These are phyloP conservation scores for Prionace glauca DNA, from an alignment of 2,797 vertebrate species.

Conservation along the genomic window DNA sequence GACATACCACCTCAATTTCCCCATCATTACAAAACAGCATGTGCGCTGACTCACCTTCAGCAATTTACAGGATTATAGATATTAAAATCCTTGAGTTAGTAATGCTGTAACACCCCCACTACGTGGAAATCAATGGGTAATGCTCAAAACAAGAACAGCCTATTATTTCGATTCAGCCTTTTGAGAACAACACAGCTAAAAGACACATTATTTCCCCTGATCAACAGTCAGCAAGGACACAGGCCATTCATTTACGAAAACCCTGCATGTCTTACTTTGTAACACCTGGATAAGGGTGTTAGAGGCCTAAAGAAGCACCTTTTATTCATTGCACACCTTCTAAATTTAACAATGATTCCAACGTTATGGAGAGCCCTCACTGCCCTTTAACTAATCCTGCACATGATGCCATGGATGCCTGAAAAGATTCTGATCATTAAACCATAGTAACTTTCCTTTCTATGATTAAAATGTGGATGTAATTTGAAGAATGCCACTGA, in stretches of 20 bases:
- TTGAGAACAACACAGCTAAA: neutral
- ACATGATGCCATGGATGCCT: neutral
- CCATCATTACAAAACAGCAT: neutral
- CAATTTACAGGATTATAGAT: neutral
- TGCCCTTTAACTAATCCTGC: neutral
- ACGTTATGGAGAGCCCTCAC: neutral
- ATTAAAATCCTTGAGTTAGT: neutral
- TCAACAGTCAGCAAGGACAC: neutral
- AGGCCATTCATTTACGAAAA: neutral
- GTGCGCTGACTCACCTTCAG: neutral
- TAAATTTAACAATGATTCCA: neutral
- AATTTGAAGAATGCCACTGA: neutral
- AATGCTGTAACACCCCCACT: neutral
- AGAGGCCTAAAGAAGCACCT: neutral
- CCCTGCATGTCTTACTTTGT: neutral
- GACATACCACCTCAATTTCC: neutral
- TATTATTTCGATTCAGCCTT: neutral
- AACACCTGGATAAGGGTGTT: no score
- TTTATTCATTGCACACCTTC: neutral
- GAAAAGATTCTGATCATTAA: neutral
- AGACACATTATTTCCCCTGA: neutral
- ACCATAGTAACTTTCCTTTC: neutral
- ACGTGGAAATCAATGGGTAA: neutral
- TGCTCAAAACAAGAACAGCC: neutral
- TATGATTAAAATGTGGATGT: neutral